Conservation (phyloP, 2,113 vertebrate species). For the Panurus biarmicus region DNA sequence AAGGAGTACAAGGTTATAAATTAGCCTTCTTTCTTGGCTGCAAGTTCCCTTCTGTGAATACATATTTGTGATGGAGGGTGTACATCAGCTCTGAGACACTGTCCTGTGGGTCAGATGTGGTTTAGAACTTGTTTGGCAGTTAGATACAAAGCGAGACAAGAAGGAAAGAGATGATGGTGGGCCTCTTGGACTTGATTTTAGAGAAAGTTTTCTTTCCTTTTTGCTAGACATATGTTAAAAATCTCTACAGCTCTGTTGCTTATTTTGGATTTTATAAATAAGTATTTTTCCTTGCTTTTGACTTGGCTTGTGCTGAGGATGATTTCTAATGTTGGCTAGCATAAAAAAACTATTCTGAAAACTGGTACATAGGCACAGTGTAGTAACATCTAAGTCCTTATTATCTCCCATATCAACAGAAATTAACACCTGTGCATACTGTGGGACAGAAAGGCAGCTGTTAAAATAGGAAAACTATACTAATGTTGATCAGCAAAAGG, state of each 20-base stretch:
- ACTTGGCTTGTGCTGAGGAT: background rate
- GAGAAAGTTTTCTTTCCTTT: background rate
- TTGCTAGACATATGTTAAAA: background rate
- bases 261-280: background rate
- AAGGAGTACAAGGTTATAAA: background rate
- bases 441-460: background rate
- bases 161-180: background rate
- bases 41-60: background rate
- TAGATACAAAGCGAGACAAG: background rate
- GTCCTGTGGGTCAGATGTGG: background rate
- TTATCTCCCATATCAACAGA: background rate
- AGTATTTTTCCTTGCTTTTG: background rate
- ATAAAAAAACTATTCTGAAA: background rate
- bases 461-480: background rate
- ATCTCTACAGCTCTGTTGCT: background rate
- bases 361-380: background rate
- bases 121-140: background rate
- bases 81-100: background rate
- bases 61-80: background rate
- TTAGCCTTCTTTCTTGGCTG: background rate
- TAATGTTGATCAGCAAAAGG: background rate
- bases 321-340: background rate
- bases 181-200: background rate
- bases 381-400: background rate
- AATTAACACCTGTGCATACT: background rate